A percentile compares a stretch with the other conserved stretches of the same genome.
Conservation (phyloP, 2,113 vertebrate genomes). For the Hippocampus barbouri region DNA sequence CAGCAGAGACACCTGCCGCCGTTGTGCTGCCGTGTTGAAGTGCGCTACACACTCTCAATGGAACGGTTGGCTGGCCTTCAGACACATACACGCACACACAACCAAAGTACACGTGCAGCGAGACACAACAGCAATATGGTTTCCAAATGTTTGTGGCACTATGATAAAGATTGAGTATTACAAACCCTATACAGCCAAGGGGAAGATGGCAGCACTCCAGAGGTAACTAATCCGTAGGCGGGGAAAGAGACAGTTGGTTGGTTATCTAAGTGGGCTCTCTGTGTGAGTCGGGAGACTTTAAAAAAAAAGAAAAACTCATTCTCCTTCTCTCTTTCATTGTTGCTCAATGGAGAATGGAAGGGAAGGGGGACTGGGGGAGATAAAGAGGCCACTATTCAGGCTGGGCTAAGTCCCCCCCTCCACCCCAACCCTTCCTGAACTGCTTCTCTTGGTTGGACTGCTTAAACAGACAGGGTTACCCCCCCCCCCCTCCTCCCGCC, state of each 20-base stretch:
- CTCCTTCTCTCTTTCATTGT: conserved; percentile 67
- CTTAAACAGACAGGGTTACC: conserved; percentile 71
- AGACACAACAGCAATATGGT: conserved; percentile 43
- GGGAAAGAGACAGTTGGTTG: conserved; percentile 49
- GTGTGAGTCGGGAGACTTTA: conserved; percentile 50
- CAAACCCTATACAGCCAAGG: conserved; percentile 59
- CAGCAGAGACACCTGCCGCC: conserved; percentile 61
- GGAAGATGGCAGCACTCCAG: conserved; percentile 66
- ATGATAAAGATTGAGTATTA: conserved; percentile 64
- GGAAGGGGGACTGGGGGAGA: conserved; percentile 63
- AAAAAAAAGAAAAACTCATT: conserved; percentile 58
- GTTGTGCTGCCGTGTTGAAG: conserved; percentile 58
- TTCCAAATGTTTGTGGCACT: conserved; percentile 60
- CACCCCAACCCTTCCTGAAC: conserved; percentile 31
- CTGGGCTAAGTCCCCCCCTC: conserved; percentile 57
- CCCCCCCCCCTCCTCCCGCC: conserved; percentile 13
- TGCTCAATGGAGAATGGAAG: conserved; percentile 65
- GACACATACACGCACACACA: conserved; percentile 14
- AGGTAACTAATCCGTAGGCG: conserved; percentile 68
- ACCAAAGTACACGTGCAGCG: conserved; percentile 28
- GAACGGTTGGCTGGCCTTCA: conserved; percentile 63
- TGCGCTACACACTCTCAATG: conserved; percentile 19
- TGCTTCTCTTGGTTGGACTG: conserved; percentile 68
- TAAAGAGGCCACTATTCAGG: conserved; percentile 74
- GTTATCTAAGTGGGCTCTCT: conserved; percentile 64